phyloP scores from a whole-genome alignment of 2,797 vertebrate genomes.

The Aldrovandia affinis region DNA sequence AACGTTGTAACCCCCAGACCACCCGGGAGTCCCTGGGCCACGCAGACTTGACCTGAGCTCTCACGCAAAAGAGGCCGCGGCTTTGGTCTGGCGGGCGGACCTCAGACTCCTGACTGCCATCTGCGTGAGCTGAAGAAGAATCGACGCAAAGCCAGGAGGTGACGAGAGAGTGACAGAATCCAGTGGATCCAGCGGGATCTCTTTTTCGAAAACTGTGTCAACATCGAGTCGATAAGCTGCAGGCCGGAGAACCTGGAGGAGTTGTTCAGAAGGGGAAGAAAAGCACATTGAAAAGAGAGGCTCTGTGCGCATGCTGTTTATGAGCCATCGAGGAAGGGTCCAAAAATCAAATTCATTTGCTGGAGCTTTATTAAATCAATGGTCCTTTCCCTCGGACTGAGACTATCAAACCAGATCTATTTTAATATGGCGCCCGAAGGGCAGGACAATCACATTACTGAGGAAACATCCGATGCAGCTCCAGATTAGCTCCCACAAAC shows the following conservation, averaged over 20 bases:
- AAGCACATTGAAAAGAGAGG: not conserved
- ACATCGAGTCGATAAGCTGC: not conserved
- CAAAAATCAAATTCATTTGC: slow-evolving; percentile 55
- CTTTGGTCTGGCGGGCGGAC: not conserved
- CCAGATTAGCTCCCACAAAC: slow-evolving; percentile 41
- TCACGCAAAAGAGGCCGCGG: not conserved
- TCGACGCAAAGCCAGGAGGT: too few relatives aligned
- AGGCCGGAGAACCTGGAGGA: not conserved
- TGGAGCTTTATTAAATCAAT: slow-evolving; percentile 75
- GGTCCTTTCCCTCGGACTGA: slow-evolving; percentile 66
- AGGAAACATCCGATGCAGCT: slow-evolving; percentile 47
- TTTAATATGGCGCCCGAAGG: slow-evolving; percentile 72
- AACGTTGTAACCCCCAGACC: too few relatives aligned
- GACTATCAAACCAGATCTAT: slow-evolving; percentile 77
- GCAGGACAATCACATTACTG: slow-evolving; percentile 76
- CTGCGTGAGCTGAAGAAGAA: not conserved
- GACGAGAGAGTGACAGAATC: slow-evolving; percentile 44
- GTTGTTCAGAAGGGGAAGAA: not conserved
- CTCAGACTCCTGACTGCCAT: not conserved
- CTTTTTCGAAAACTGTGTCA: not conserved
- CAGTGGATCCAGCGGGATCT: not conserved
- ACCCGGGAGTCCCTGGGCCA: too few relatives aligned
- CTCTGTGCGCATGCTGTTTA: slow-evolving; percentile 56
- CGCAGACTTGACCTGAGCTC: slow-evolving; percentile 52
- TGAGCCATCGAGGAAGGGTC: slow-evolving; percentile 66